Evolutionary conservation across 2,113 vertebrate genomes (phyloP), one percentile per base, ranked within the genome.

Genomic region (Otis tarda): DNA sequence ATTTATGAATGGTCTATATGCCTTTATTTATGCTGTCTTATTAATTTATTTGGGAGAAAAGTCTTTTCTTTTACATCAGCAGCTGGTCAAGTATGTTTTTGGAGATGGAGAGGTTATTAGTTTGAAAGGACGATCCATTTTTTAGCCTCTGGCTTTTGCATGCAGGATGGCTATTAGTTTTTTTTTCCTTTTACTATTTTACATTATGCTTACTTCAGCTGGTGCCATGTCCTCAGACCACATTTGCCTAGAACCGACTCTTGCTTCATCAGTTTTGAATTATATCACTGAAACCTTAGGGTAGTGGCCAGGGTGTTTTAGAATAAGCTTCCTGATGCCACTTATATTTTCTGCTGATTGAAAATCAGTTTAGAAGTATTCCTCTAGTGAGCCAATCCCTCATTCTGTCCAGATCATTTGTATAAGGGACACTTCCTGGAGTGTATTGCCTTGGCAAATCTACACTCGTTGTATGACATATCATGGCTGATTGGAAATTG

Each of bases 1-100:
- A 85, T 98, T 97, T 97, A 96, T 83, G 92, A 97, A 94, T 98
- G 96, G 95, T 98, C 95, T 93, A 94, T 97, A 96, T 95, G 97
- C 97, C 97, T 98, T 97, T 97, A 94, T 95, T 98, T 96, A 95
- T 96, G 97, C 93, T 93, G 90, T 97, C 94, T 93, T 90, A 93
- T 65, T 94, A 90, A 94, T 95, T 96, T 79, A 75, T 96, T 80
- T 69, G 14, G 74, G 84, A 95, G 84, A 94, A 97, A 87, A 96
- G 18, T 70, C 53, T 92, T 86, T 95, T 93, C 83, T 95, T 94
- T 95, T 94, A 93, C 68, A 77, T 96, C 91, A 87, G 30, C 86
- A 97, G 73, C 85, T 95, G 55, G 11, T 93, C 30, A 6, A 83
- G 31, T 81, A 76, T 47, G 64, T 10, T 3, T 65, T 89, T 82